Evolutionary conservation across 2,888 invertebrate genomes (phyloP), one percentile per base, ranked within the genome.

Genomic region (Diadegma fenestrale): DNA sequence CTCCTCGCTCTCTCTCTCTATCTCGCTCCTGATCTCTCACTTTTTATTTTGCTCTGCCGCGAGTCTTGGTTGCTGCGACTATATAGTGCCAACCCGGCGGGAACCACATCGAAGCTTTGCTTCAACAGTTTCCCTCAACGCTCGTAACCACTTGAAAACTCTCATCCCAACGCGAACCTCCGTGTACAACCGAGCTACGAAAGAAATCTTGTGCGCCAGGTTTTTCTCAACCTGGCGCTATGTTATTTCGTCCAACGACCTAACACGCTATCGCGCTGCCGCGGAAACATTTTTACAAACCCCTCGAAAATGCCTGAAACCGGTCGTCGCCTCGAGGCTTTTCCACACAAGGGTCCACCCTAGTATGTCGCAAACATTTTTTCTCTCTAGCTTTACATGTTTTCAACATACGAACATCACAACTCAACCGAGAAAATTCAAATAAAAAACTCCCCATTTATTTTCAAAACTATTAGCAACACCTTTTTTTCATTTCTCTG

Each of bases 71-170:
- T 58, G 64, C 64, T 41, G 14, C 58, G 37, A 37, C 43, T 22
- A 41, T 66, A 17, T 54, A 33, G 17, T 48, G 12, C 63, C n/a
- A 22, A 64, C 22, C 17, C 45, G 54, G 51, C 68, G 22, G 30
- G 30, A 69, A 78, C 78, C 76, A 17, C 61, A 78, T 54, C 77
- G 33, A 77, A 71, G 72, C 48, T 54, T 68, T 33, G 54, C 73
- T 83, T 86, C 83, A 83, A 86, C 85, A 73, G 83, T 80, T 73
- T 54, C 14, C 51, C 79, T 45, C 51, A 2, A 37, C 66, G 22
- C 63, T 26, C 19, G 43, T 43, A 19, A 37, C 63, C 82, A 82
- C 85, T 85, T 77, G 71, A 82, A 85, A 85, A 82, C 72, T 82
- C 76, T 76, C 82, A 82, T 82, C 85, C 76, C 48, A 80, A 72